Conservation (phyloP, 2,113 vertebrate species). For the Martes martes region DNA sequence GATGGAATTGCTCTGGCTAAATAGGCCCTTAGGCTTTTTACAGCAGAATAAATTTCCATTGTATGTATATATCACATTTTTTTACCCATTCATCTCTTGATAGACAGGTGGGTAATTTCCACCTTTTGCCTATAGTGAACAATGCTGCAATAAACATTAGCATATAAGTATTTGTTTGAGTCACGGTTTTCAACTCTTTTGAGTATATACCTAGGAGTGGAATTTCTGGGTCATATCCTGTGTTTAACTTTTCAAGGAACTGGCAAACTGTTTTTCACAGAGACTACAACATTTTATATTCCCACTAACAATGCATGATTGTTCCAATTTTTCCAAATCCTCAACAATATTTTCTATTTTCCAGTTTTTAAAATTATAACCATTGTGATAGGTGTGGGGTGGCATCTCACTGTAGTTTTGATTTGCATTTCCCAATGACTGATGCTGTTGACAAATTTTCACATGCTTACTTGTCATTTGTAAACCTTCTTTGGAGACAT, state of each 20-base stretch:
- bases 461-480: neutral
- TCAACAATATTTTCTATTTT: neutral
- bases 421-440: neutral
- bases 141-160: neutral
- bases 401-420: neutral
- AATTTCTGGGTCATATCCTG: neutral
- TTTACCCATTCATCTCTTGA: neutral
- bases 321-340: neutral
- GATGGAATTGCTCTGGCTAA: too few species aligned
- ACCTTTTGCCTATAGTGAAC: neutral
- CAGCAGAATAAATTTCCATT: neutral
- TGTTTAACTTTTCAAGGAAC: conserved; percentile 1
- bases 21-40: neutral
- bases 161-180: neutral
- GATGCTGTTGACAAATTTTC: neutral
- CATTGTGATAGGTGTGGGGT: neutral
- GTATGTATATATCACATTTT: neutral
- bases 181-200: neutral
- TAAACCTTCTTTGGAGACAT: neutral
- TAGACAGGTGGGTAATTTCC: neutral
- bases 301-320: neutral
- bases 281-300: neutral
- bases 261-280: neutral
- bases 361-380: neutral
- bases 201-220: neutral